Base-by-base conservation (phyloP, 2,888 invertebrate species). In the Pyrrhosoma nymphula region DNA sequence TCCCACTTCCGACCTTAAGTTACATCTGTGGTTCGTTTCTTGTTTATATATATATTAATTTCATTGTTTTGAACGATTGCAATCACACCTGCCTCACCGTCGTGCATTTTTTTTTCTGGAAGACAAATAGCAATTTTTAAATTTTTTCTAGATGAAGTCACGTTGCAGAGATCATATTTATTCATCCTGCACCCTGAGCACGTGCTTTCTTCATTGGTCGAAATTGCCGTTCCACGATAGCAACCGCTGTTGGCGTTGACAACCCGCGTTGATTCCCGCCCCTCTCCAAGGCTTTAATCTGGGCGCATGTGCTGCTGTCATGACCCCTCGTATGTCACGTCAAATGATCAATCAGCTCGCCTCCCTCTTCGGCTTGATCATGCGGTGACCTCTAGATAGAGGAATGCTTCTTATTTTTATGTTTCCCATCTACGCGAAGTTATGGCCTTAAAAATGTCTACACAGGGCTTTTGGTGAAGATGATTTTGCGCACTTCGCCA, bases 311-410 rank as follows among this genome's bases (percentile, higher is more conserved):
- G 82, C 18, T 26, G 35, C 35, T 82, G 82, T 35, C 82, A 35
- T 35, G 82, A 82, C 82, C 82, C 82, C 30, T 35, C 82, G 4
- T 16, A 35, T 82, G 82, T 82, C 82, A 82, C 82, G 82, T 82
- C 82, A 82, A 35, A 16, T 16, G 82, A 82, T 35, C 82, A 82
- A 16, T 82, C 30, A 18, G 12, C 82, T 8, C 35, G 35, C n/a
- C 82, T 82, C 82, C 35, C 35, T 26, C 82, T 82, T 82, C 12
- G 30, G 82, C 35, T 16, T 18, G 30, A 35, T 82, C 82, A 35
- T 82, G 30, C 82, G 82, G 35, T 82, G 82, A 82, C 82, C 82
- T 35, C 35, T 82, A 82, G 82, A 82, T 82, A 82, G 82, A 35
- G 82, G 16, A 82, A 35, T 35, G 35, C 23, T 69, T 26, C 69